Evolutionary conservation across 2,113 vertebrate genomes (phyloP).

Genomic region (Cynoglossus semilaevis): DNA sequence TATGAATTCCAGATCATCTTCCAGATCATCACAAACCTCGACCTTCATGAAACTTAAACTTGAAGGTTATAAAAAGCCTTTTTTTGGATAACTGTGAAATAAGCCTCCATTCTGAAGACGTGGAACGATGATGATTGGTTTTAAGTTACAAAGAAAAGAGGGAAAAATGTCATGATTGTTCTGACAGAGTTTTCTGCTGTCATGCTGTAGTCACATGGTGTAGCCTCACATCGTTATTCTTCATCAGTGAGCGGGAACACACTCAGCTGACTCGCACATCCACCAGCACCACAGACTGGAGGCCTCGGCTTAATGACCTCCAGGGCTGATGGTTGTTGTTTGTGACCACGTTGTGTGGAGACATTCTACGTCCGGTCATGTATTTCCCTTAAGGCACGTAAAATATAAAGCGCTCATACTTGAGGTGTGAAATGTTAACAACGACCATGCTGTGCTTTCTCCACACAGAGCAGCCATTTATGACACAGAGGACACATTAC

Average conservation of each 20-base stretch:
- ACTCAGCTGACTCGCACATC: conserved; percentile 9
- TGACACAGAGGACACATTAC: conserved; percentile 3
- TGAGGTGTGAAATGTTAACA: conserved; percentile 28
- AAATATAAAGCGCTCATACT: conserved; percentile 5
- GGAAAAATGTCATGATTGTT: conserved; percentile 13
- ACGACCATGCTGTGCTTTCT: conserved; percentile 1
- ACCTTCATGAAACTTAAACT: too few relatives aligned
- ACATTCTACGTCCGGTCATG: conserved; percentile 27
- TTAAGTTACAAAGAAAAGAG: neutral
- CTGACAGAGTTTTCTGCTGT: conserved; percentile 26
- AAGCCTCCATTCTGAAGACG: too few relatives aligned
- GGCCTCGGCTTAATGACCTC: neutral
- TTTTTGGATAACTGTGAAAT: too few relatives aligned
- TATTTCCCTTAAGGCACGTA: conserved; percentile 5
- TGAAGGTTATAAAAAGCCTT: too few relatives aligned
- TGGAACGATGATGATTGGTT: neutral
- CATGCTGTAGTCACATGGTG: conserved; percentile 63
- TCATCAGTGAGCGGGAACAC: too few relatives aligned
- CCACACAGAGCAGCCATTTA: conserved; percentile 26
- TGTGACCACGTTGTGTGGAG: neutral
- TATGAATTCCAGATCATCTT: too few relatives aligned
- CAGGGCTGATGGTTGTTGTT: conserved; percentile 12
- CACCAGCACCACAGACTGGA: conserved; percentile 3
- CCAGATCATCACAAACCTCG: too few relatives aligned
- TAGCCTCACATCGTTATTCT: conserved; percentile 6